Conservation (phyloP, 2,888 invertebrate genomes). For the Nephrotoma guestfalica region DNA sequence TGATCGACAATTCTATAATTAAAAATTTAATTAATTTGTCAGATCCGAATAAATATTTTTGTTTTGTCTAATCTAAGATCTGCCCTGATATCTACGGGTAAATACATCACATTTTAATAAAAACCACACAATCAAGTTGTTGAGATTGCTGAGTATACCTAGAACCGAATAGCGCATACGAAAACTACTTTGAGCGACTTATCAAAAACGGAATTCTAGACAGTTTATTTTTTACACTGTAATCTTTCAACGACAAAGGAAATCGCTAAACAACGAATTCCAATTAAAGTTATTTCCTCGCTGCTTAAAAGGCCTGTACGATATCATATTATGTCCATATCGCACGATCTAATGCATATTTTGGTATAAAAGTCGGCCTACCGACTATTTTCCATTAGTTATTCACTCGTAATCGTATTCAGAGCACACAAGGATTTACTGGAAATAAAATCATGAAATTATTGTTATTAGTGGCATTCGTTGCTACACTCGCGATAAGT, state of each 20-base stretch:
- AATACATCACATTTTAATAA: not conserved
- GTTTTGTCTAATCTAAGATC: not conserved
- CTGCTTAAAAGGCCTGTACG: not conserved
- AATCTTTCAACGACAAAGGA: not conserved
- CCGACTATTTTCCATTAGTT: not conserved
- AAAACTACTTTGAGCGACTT: not conserved
- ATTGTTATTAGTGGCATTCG: not conserved
- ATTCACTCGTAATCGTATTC: not conserved
- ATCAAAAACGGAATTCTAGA: not conserved
- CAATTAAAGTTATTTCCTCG: not conserved
- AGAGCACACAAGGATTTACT: not conserved
- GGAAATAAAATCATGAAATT: not conserved
- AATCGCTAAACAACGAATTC: not conserved
- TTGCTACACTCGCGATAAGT: not conserved
- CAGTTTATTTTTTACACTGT: not conserved
- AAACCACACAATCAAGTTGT: not conserved
- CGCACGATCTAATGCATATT: not conserved
- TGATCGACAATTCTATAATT: not conserved
- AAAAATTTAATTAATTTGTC: not conserved
- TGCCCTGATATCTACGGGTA: not conserved
- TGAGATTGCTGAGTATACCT: not conserved
- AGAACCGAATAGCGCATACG: not conserved
- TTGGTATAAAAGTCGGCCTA: not conserved
- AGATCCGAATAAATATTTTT: not conserved
- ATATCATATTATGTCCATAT: not conserved